Conservation (phyloP, 2,797 vertebrate genomes). For the Pempheris klunzingeri region DNA sequence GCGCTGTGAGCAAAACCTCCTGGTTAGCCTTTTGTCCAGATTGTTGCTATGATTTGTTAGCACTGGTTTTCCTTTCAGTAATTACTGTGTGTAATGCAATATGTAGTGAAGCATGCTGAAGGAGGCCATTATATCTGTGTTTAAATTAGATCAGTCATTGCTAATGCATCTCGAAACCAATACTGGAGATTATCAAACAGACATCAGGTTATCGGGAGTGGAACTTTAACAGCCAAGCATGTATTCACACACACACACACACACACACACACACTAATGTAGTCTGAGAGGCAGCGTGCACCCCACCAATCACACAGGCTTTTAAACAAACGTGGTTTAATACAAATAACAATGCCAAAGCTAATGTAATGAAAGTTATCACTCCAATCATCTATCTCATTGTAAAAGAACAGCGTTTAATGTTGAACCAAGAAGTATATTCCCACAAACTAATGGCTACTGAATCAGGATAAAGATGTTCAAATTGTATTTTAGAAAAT, state of each 20-base stretch:
- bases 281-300: not conserved
- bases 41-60: constrained; percentile 50
- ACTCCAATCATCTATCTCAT: not conserved
- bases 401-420: not conserved
- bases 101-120: constrained; percentile 43
- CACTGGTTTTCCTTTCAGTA: constrained; percentile 44
- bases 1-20: constrained; percentile 34
- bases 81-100: constrained; percentile 54
- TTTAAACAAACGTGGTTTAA: not conserved
- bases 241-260: not conserved
- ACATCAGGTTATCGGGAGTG: constrained; percentile 29
- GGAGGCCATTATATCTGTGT: constrained; percentile 38
- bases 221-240: constrained; percentile 3
- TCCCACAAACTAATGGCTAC: not conserved
- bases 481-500: not conserved
- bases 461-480: not conserved
- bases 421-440: not conserved
- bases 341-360: not conserved
- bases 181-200: constrained; percentile 39
- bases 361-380: not conserved
- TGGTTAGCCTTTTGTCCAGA: constrained; percentile 45
- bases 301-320: not conserved
- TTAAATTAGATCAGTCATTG: constrained; percentile 52
- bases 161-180: constrained; percentile 54
- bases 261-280: too few relatives aligned